phyloP scores from a whole-genome alignment of 2,888 invertebrate genomes.

The Coleophora flavipennella region DNA sequence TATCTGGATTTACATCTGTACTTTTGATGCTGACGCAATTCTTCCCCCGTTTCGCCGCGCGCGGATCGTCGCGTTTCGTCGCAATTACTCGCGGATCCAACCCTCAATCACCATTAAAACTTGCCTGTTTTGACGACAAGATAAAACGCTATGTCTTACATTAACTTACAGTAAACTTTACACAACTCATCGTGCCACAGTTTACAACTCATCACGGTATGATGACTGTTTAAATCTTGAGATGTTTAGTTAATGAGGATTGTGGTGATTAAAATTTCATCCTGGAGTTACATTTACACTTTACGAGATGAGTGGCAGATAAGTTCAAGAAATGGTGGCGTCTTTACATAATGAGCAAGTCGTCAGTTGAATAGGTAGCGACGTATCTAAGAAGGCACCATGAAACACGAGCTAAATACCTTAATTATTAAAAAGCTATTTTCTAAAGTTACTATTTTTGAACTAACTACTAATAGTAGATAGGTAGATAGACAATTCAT shows the following conservation, averaged over 20 bases:
- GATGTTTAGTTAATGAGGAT: slow-evolving; percentile 19
- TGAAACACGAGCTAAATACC: too few species aligned
- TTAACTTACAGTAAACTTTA: slow-evolving; percentile 20
- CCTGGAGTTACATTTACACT: slow-evolving; percentile 1
- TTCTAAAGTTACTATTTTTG: too few species aligned
- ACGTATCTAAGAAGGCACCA: too few species aligned
- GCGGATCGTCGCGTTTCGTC: not conserved
- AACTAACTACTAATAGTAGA: too few species aligned
- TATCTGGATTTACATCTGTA: too few species aligned
- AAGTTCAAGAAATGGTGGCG: not conserved
- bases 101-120: slow-evolving; percentile 36
- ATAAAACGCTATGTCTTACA: slow-evolving; percentile 29
- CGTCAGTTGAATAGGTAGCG: too few species aligned
- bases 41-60: not conserved
- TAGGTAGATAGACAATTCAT: too few species aligned
- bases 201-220: slow-evolving; percentile 27
- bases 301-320: not conserved
- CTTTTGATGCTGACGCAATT: too few species aligned
- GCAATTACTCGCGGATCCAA: slow-evolving; percentile 12
- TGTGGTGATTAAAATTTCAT: slow-evolving; percentile 20
- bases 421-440: too few species aligned
- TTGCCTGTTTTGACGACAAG: slow-evolving; percentile 30
- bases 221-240: slow-evolving; percentile 21
- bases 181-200: slow-evolving; percentile 27
- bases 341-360: too few species aligned